Percentiles rank a stretch among this genome's conserved stretches.
Evolutionary conservation across 2,888 invertebrate species (phyloP).

Genomic region (Steinernema carpocapsae): DNA sequence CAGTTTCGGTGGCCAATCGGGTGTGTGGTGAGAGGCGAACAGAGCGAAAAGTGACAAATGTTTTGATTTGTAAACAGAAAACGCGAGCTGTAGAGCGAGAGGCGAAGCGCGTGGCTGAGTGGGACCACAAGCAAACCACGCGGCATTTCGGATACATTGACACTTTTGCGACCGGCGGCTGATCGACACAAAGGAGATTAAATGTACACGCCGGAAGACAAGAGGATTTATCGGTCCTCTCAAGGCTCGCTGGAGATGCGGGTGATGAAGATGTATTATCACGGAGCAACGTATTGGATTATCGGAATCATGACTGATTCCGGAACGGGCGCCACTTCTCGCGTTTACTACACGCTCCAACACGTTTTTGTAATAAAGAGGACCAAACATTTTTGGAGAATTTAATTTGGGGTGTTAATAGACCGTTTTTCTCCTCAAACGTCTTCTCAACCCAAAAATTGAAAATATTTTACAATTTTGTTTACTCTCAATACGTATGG

Average conservation of each 20-base stretch:
- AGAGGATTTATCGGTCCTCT: background rate
- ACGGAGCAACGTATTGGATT: background rate
- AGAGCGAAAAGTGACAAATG: too few species aligned
- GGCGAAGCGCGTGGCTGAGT: background rate
- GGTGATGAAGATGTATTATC: background rate
- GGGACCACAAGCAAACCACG: background rate
- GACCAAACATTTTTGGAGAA: background rate
- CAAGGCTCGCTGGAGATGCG: background rate
- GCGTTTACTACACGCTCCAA: background rate
- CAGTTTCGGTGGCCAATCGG: too few species aligned
- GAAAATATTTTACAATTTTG: too few species aligned
- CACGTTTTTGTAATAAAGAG: background rate
- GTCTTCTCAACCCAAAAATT: too few species aligned
- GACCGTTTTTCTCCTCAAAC: constrained; percentile 45
- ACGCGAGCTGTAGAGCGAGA: background rate
- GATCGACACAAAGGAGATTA: constrained; percentile 12
- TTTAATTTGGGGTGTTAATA: background rate
- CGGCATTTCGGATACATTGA: background rate
- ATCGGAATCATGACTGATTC: background rate
- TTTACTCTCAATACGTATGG: too few species aligned
- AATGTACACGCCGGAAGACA: background rate
- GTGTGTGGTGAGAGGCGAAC: too few species aligned
- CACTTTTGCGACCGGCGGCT: background rate
- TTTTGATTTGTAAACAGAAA: too few species aligned
- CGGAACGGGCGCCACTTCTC: background rate